Conservation (phyloP, 2,797 vertebrate genomes). For the Carapus acus region DNA sequence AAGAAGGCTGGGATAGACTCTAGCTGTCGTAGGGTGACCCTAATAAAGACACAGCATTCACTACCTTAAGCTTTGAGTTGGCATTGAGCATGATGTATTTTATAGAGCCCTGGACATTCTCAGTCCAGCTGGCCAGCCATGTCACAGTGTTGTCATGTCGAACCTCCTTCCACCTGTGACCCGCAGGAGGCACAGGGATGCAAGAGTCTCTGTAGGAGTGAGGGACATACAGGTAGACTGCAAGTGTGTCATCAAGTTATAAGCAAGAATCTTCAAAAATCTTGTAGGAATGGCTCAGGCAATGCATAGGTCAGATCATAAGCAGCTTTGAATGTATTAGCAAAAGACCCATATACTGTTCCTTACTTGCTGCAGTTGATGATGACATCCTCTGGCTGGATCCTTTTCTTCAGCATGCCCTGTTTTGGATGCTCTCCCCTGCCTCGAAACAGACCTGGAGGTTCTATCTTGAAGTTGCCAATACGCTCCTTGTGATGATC, state of each 20-base stretch:
- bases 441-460: conserved; percentile 68
- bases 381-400: conserved; percentile 70
- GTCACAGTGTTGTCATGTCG: conserved; percentile 63
- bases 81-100: conserved; percentile 82
- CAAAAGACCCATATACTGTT: neutral
- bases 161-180: conserved; percentile 72
- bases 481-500: conserved; percentile 68
- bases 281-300: too few species aligned
- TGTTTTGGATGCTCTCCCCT: conserved; percentile 73
- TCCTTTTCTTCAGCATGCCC: conserved; percentile 72
- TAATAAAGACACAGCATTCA: too few species aligned
- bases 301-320: too few species aligned
- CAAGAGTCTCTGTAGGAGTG: conserved; percentile 52
- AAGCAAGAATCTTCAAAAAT: too few species aligned
- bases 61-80: conserved; percentile 80
- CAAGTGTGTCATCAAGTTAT: too few species aligned
- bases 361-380: conserved; percentile 68
- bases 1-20: too few species aligned
- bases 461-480: conserved; percentile 73
- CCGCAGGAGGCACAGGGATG: conserved; percentile 66
- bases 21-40: too few species aligned
- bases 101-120: conserved; percentile 66
- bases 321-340: neutral
- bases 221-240: neutral
- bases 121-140: conserved; percentile 72